These are phyloP conservation scores for Tauraco erythrolophus DNA, from an alignment of 2,113 vertebrate genomes.

Conservation along the genomic window DNA sequence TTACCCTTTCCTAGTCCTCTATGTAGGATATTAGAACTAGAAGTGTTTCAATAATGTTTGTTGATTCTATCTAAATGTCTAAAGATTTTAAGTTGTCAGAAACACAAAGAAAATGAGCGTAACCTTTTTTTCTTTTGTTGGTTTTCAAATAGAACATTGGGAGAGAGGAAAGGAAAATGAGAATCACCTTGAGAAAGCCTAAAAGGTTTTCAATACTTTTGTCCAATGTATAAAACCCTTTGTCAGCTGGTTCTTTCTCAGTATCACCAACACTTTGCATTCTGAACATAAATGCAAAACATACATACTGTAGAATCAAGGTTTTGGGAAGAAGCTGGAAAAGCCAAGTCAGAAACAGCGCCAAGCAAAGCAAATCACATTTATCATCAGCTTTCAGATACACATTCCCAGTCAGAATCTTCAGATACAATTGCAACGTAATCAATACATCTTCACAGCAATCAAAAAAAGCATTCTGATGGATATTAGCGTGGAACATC, in stretches of 20 bases:
- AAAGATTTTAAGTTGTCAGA: background rate
- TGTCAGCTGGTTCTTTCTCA: background rate
- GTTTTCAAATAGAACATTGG: background rate
- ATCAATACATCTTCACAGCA: background rate
- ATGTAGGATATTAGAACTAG: background rate
- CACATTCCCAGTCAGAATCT: background rate
- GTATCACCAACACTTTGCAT: background rate
- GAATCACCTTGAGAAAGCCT: background rate
- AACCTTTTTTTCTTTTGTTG: background rate
- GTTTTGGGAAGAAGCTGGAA: background rate
- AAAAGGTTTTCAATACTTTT: background rate
- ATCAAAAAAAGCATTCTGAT: background rate
- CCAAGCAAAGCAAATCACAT: background rate
- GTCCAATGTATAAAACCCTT: background rate
- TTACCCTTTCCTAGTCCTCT: background rate
- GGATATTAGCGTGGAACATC: background rate
- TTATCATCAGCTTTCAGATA: background rate
- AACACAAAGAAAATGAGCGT: background rate
- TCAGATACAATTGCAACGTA: fast-evolving
- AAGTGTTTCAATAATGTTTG: background rate
- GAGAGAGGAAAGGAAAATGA: background rate
- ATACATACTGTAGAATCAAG: background rate
- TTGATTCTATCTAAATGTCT: background rate
- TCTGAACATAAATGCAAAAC: background rate
- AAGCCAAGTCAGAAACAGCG: background rate